Base-by-base conservation (phyloP, 1,140 invertebrate species). In the Sesamia nonagrioides region DNA sequence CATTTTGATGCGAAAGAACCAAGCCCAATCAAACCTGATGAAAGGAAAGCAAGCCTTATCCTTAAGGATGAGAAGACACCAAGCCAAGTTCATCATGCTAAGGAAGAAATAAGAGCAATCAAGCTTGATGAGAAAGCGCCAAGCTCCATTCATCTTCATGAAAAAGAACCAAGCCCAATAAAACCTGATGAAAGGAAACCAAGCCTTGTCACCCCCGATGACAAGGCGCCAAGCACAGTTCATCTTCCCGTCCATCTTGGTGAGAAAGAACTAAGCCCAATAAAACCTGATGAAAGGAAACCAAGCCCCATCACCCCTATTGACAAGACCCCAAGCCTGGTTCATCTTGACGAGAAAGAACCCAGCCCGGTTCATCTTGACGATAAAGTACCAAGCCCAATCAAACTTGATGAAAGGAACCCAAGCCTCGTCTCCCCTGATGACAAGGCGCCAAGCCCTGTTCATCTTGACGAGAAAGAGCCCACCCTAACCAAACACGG, bases 41-140 rank as follows among this genome's bases (percentile, higher is more conserved):
- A 60, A 6, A 33, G 7, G 13, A 11, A 33, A 35, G 11, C 27
- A 33, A 60, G 56, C 56, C 0, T 8, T 0, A 7, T 21, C 6
- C 2, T 5, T 2, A 1, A 2, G 0, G 52, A 54, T 18, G 17
- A 54, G n/a, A 21, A 54, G 6, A 17, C 17, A 6, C 52, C 17
- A 2, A 54, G 17, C 27, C 27, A 9, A 9, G 27, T 35, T 8
- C 17, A 60, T 9, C 27, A 9, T 3, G 56, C 33, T 15, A 27
- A 60, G 6, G 35, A 81, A 45, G 63, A 37, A 50, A 35, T 35
- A 7, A 76, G 48, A 6, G 27, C 56, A n/a, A 8, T 21, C 6
- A 17, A 17, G 2, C 52, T 6, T 6, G 1, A 35, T 2, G 56
- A 60, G 8, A 35, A 60, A 15, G 33, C 27, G n/a, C 56, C 45